These are phyloP conservation scores for Poeciliopsis paucimaculata DNA, from an alignment of 2,797 vertebrate species.

Conservation along the genomic window DNA sequence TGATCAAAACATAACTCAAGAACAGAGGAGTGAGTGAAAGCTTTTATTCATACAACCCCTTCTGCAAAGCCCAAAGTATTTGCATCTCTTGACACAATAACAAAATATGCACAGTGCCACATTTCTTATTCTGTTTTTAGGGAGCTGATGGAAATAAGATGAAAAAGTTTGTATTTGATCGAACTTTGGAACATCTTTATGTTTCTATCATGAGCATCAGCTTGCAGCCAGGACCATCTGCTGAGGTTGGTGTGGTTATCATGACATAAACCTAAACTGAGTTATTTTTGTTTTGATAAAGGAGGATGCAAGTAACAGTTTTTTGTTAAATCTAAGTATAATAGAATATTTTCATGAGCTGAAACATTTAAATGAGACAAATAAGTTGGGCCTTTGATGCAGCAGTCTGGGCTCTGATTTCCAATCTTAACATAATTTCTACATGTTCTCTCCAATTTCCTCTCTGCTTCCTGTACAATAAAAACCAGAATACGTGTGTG, in stretches of 20 bases:
- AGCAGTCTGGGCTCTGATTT: too few species aligned
- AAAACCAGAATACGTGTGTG: fast-evolving
- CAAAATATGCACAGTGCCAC: background rate
- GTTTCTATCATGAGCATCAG: background rate
- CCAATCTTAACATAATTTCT: too few species aligned
- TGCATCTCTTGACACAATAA: background rate
- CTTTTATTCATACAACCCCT: background rate
- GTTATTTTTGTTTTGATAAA: background rate
- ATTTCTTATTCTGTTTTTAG: background rate
- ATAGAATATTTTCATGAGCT: too few species aligned
- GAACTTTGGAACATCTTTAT: background rate
- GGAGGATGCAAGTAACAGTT: too few species aligned
- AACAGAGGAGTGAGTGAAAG: background rate
- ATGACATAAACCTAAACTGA: background rate
- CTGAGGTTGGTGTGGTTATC: background rate
- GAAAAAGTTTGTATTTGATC: background rate
- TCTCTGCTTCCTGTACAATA: too few species aligned
- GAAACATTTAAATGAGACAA: too few species aligned
- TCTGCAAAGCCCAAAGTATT: background rate
- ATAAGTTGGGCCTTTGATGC: too few species aligned
- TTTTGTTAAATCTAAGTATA: too few species aligned
- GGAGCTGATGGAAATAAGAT: constrained; percentile 2
- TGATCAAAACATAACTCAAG: background rate
- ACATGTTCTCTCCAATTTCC: too few species aligned
- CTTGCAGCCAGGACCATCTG: background rate